phyloP scores from a whole-genome alignment of 2,888 invertebrate species.

The Macaria notata region DNA sequence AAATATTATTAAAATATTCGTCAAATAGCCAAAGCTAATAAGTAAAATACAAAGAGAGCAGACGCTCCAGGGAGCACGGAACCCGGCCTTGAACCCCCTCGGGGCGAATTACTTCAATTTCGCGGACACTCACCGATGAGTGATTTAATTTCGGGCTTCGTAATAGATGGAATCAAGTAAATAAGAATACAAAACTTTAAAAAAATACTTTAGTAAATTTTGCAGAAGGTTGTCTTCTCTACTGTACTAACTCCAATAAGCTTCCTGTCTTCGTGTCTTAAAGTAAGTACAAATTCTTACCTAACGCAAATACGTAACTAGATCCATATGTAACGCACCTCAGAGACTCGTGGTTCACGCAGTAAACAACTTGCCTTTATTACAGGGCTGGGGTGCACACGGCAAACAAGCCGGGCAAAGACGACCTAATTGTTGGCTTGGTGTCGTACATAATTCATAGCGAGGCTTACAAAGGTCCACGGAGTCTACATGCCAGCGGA shows the following conservation, averaged over 20 bases:
- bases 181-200: too few species aligned
- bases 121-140: constrained; percentile 26
- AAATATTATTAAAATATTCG: too few species aligned
- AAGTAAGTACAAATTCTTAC: too few species aligned
- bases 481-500: constrained; percentile 5
- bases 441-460: constrained; percentile 55
- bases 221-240: too few species aligned
- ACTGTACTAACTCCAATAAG: too few species aligned
- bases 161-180: too few species aligned
- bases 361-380: constrained; percentile 24
- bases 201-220: too few species aligned
- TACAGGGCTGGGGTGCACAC: constrained; percentile 16
- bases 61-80: constrained; percentile 18
- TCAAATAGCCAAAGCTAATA: too few species aligned
- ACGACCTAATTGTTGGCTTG: constrained; percentile 54
- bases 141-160: constrained; percentile 35
- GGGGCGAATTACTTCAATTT: constrained; percentile 41
- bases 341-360: constrained; percentile 12
- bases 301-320: too few species aligned
- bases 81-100: constrained; percentile 45
- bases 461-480: constrained; percentile 30
- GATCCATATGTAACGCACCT: too few species aligned
- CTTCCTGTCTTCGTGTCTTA: too few species aligned
- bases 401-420: constrained; percentile 39
- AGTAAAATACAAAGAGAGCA: neutral